Evolutionary conservation across 2,888 invertebrate genomes (phyloP), one percentile per base, ranked within the genome.

Genomic region (Brachylomia viminalis): DNA sequence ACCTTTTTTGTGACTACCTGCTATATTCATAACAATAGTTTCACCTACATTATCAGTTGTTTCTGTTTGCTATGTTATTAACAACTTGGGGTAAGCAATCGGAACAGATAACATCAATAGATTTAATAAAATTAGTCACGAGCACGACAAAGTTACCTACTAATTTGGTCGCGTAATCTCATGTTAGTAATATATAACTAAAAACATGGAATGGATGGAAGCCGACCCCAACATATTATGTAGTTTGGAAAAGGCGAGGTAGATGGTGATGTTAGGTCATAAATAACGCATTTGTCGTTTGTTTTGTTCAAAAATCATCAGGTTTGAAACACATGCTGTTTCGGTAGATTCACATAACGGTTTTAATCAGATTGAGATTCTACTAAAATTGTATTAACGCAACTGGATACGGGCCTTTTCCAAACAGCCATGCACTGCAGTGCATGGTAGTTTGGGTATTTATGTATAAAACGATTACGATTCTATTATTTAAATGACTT

Each of bases 21-120:
- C n/a, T n/a, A n/a, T n/a, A n/a, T n/a, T n/a, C n/a, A n/a, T n/a
- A n/a, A n/a, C n/a, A n/a, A 61, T 73, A 79, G 27, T 52, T 65
- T 69, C 59, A 83, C 79, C 69, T 45, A 84, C 61, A 56, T 54
- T 65, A 65, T 69, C 30, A 61, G 64, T 84, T 84, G 49, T 74
- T 66, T 65, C 30, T 72, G 59, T 59, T 72, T 27, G 23, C 17
- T 54, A 58, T 58, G 38, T 58, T 64, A 71, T 56, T 71, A 66
- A 52, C 45, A 79, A 83, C 66, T 83, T 56, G 27, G n/a, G 11
- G 66, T 72, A 79, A 80, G 79, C 67, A 72, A 42, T 79, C 23
- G 30, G 17, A 62, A 67, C 58, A 67, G 79, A 79, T 70, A 30
- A 64, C 52, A 79, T 65, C 56, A 83, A 80, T 70, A 78, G 15